Percentiles rank a stretch among this genome's conserved stretches.
Evolutionary conservation across 2,113 vertebrate genomes (phyloP).

Genomic region (Camarhynchus parvulus): DNA sequence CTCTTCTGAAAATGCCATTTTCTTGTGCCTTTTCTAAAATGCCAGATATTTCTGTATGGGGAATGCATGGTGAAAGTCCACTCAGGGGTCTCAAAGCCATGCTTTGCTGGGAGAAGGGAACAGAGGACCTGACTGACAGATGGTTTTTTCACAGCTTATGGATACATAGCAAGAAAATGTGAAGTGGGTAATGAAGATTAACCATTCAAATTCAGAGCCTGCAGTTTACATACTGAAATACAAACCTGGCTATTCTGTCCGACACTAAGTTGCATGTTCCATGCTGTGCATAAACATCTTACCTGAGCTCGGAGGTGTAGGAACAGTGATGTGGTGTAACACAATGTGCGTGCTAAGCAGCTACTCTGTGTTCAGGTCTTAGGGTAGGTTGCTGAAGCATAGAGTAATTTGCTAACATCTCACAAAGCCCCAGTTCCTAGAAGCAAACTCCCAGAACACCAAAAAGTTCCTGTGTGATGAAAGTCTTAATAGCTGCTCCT

Average conservation of each 20-base stretch:
- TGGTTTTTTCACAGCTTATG: neutral
- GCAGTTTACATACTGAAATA: neutral
- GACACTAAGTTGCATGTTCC: neutral
- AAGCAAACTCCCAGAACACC: neutral
- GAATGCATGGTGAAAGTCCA: neutral
- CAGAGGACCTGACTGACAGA: neutral
- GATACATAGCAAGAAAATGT: neutral
- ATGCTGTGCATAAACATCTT: neutral
- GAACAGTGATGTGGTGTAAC: neutral
- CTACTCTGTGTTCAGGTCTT: neutral
- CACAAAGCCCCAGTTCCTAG: neutral
- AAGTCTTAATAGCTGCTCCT: neutral
- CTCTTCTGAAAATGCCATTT: conserved; percentile 15
- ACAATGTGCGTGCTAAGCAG: neutral
- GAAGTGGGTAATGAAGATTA: conserved; percentile 24
- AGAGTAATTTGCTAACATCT: neutral
- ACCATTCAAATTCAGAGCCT: neutral
- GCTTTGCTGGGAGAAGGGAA: neutral
- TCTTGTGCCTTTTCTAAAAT: conserved; percentile 54
- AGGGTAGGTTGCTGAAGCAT: conserved; percentile 11
- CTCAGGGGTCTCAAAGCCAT: neutral
- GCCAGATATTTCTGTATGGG: neutral
- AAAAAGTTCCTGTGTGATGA: neutral
- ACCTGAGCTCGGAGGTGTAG: neutral
- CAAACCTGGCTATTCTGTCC: neutral